These are phyloP conservation scores for Furnarius figulus DNA, from an alignment of 2,113 vertebrate species.

Conservation along the genomic window DNA sequence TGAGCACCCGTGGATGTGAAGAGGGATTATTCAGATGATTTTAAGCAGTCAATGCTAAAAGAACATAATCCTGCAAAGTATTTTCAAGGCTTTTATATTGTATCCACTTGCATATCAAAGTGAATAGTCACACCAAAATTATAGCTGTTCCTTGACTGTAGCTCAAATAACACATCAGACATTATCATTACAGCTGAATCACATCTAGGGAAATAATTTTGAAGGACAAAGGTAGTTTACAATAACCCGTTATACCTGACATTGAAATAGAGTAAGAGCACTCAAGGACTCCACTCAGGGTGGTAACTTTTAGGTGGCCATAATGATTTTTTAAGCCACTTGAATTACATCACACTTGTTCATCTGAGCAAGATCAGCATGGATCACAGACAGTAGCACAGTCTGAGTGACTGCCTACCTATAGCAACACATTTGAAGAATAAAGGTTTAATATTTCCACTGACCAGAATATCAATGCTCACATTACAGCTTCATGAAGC, in stretches of 20 bases:
- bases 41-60: neutral
- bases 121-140: neutral
- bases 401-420: neutral
- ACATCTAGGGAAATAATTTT: neutral
- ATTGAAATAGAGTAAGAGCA: neutral
- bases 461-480: constrained; percentile 16
- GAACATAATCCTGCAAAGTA: neutral
- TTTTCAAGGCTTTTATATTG: neutral
- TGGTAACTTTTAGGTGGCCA: neutral
- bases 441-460: neutral
- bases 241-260: neutral
- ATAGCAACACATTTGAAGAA: neutral
- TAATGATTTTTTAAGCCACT: neutral
- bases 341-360: neutral
- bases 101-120: neutral
- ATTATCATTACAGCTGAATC: neutral
- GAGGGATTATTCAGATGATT: neutral
- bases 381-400: neutral
- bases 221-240: neutral
- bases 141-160: neutral
- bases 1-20: neutral
- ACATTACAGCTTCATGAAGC: neutral
- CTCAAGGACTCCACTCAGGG: neutral
- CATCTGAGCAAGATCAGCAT: neutral
- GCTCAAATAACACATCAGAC: neutral